phyloP scores from a whole-genome alignment of 2,888 invertebrate genomes.

The Drosophila robusta region DNA sequence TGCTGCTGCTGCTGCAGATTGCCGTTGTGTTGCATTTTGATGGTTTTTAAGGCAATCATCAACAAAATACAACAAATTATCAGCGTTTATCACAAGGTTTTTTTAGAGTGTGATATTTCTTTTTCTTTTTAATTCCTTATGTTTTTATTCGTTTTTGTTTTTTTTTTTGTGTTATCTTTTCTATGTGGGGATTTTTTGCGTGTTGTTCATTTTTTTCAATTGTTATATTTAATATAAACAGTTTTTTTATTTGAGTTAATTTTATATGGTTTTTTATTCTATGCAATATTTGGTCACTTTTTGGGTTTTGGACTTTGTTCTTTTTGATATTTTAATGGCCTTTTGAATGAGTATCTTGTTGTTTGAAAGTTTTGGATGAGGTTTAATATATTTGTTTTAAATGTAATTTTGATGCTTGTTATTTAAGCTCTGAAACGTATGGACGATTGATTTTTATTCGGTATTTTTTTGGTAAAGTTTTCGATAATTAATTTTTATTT shows the following conservation, averaged over 20 bases:
- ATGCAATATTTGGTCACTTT: constrained; percentile 43
- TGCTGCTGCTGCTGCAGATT: constrained; percentile 47
- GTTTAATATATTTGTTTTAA: too few relatives aligned
- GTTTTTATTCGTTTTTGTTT: constrained; percentile 1
- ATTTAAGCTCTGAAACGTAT: neutral
- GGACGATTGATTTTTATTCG: neutral
- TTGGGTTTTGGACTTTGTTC: constrained; percentile 17
- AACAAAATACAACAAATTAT: constrained; percentile 65
- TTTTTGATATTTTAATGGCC: constrained; percentile 20
- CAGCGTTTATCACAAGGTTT: constrained; percentile 67
- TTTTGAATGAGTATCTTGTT: constrained; percentile 20
- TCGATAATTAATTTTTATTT: neutral
- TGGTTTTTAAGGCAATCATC: constrained; percentile 71
- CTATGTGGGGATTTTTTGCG: neutral
- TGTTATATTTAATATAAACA: constrained; percentile 2
- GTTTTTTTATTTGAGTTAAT: neutral
- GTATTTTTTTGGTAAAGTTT: neutral
- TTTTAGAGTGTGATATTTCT: constrained; percentile 24
- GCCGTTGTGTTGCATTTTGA: constrained; percentile 70
- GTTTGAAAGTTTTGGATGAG: neutral
- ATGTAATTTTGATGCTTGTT: neutral
- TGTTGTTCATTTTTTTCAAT: neutral
- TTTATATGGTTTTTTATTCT: constrained; percentile 14
- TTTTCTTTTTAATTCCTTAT: constrained; percentile 8
- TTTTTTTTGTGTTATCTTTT: constrained; percentile 37